Percentiles rank a stretch among this genome's conserved stretches.
phyloP scores from a whole-genome alignment of 2,888 invertebrate species.

The Ceriagrion tenellum region DNA sequence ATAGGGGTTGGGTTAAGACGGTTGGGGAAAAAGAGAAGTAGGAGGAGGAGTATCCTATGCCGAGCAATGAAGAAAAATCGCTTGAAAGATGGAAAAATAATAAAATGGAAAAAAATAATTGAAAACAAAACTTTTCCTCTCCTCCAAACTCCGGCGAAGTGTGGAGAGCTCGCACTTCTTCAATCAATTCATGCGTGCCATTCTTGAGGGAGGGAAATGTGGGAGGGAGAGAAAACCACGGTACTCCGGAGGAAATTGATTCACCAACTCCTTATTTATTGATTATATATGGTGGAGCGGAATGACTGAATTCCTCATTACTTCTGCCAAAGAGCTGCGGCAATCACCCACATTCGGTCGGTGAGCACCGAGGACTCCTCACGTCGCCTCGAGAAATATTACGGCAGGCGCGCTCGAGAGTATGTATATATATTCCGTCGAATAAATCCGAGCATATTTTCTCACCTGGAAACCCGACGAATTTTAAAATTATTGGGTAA shows the following conservation, averaged over 20 bases:
- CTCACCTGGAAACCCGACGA: not conserved
- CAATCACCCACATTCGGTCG: not conserved
- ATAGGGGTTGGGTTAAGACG: not conserved
- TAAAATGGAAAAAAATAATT: not conserved
- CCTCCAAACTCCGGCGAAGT: not conserved
- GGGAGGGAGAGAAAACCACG: not conserved
- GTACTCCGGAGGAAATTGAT: not conserved
- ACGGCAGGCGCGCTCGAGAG: not conserved
- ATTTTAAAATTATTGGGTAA: not conserved
- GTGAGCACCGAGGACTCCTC: not conserved
- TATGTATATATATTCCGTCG: not conserved
- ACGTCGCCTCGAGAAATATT: not conserved
- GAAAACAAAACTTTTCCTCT: not conserved
- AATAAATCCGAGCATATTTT: not conserved
- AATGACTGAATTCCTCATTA: slow-evolving; percentile 24
- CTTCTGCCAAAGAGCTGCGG: not conserved
- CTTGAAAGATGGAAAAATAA: not conserved
- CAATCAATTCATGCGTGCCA: not conserved
- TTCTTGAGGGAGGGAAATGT: not conserved
- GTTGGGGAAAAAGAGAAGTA: not conserved
- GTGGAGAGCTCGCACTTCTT: not conserved
- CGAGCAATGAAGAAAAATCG: not conserved
- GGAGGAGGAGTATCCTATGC: not conserved
- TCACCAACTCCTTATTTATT: not conserved
- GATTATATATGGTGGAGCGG: not conserved